Percentiles rank a stretch among this genome's conserved stretches.
Conservation (phyloP, 2,888 invertebrate species). For the Philereme transversata region DNA sequence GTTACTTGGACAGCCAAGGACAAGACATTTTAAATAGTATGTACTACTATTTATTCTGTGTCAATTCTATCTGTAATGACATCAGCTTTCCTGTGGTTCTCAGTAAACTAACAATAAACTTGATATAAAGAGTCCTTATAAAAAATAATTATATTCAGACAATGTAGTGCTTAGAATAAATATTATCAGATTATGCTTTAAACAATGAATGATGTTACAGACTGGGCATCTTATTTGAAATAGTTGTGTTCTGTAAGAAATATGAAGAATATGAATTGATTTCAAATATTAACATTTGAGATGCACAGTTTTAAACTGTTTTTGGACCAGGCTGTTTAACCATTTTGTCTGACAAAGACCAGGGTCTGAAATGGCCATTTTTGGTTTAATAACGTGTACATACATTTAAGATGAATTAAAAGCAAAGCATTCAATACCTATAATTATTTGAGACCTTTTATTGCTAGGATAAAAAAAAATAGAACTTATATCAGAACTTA, state of each 20-base stretch:
- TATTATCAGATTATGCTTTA: conserved; percentile 16
- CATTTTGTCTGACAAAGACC: no score
- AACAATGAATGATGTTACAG: conserved; percentile 10
- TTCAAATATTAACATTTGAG: no score
- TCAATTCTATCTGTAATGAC: conserved; percentile 35
- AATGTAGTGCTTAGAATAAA: conserved; percentile 28
- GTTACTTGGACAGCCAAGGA: conserved; percentile 43
- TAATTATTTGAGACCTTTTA: no score
- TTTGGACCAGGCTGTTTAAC: no score
- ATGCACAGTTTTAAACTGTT: no score
- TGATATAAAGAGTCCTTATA: conserved; percentile 13
- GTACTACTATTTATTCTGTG: conserved; percentile 11
- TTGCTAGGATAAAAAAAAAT: no score
- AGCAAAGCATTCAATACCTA: no score
- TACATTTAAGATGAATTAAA: no score
- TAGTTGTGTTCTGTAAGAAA: background rate
- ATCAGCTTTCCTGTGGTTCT: conserved; percentile 28
- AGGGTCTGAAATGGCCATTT: no score
- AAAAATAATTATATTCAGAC: conserved; percentile 26
- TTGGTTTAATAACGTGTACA: no score
- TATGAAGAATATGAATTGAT: background rate
- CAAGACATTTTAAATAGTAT: conserved; percentile 15
- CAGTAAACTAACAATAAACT: conserved; percentile 19
- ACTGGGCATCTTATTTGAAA: background rate
- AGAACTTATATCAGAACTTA: no score